A percentile compares a stretch with the other conserved stretches of the same genome.
Evolutionary conservation across 1,140 invertebrate species (phyloP).

Genomic region (Drosophila ambigua): DNA sequence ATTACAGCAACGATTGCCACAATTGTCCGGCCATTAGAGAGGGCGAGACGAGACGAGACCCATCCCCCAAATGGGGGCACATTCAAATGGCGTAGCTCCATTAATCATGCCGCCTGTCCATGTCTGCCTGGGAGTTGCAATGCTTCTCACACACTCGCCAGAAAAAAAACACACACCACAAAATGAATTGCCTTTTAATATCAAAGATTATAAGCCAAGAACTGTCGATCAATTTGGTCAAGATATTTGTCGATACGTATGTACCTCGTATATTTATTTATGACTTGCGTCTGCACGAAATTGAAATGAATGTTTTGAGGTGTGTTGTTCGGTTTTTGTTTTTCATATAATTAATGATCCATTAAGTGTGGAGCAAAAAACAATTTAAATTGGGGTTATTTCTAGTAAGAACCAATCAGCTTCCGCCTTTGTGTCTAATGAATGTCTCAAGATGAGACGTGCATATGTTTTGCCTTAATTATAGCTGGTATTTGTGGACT

Average conservation of each 20-base stretch:
- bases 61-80: constrained; percentile 46
- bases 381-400: constrained; percentile 55
- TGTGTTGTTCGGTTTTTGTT: constrained; percentile 51
- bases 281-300: constrained; percentile 54
- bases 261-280: constrained; percentile 20
- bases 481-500: neutral
- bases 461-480: constrained; percentile 16
- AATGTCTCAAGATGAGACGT: constrained; percentile 4
- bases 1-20: constrained; percentile 57
- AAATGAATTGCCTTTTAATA: constrained; percentile 72
- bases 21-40: constrained; percentile 49
- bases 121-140: constrained; percentile 40
- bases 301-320: constrained; percentile 48
- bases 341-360: constrained; percentile 66
- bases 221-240: constrained; percentile 42
- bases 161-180: constrained; percentile 7
- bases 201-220: constrained; percentile 63
- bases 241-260: constrained; percentile 24
- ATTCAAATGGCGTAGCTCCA: constrained; percentile 38
- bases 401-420: constrained; percentile 29
- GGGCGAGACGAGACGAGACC: constrained; percentile 8
- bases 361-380: constrained; percentile 40
- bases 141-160: constrained; percentile 38
- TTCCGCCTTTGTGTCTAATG: constrained; percentile 51
- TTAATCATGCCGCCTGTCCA: constrained; percentile 62